Evolutionary conservation across 2,888 invertebrate genomes (phyloP), one percentile per base, ranked within the genome.

Genomic region (Netelia melanura): DNA sequence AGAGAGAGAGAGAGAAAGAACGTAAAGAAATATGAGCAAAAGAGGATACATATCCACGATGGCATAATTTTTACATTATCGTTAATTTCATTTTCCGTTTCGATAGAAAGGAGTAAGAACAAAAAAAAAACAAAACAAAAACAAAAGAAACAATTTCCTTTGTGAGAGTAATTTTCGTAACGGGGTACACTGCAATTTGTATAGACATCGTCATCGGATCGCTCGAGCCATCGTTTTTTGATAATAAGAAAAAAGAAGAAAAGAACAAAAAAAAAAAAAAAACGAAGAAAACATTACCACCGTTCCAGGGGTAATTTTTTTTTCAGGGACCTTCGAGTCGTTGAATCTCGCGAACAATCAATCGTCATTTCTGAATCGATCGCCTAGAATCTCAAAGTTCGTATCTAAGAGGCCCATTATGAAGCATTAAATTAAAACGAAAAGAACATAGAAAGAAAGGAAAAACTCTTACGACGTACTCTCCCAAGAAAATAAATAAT

Each of bases 11-110:
- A 72, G 21, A 74, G 1, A 72, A 25, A 44, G 56, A 54, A 52
- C 62, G 70, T 68, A 61, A 56, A 84, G 48, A 83, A 21, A 62
- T 25, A 78, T 43, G 25, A 43, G 23, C 71, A 76, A 71, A 68
- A 52, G 83, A 87, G 86, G 86, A 86, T 87, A 87, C 88, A 87
- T 85, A 86, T 87, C 85, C 82, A 82, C 84, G 71, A 83, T 76
- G 64, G 54, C 38, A 71, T 83, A 77, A 75, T 58, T 75, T 54
- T 70, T 70, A 67, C 30, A 67, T 67, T 65, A 58, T 58, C 58
- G 1, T 3, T 44, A 48, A 48, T 67, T 48, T 71, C 48, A 48
- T 78, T 56, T 80, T 85, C 72, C 68, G 62, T 85, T 77, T 10
- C 58, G 21, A 5, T 72, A 38, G 56, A 0, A 30, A 23, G 5